These are phyloP conservation scores for Hypsibius dujardini DNA, from an alignment of 1,140 invertebrate genomes.

Conservation along the genomic window DNA sequence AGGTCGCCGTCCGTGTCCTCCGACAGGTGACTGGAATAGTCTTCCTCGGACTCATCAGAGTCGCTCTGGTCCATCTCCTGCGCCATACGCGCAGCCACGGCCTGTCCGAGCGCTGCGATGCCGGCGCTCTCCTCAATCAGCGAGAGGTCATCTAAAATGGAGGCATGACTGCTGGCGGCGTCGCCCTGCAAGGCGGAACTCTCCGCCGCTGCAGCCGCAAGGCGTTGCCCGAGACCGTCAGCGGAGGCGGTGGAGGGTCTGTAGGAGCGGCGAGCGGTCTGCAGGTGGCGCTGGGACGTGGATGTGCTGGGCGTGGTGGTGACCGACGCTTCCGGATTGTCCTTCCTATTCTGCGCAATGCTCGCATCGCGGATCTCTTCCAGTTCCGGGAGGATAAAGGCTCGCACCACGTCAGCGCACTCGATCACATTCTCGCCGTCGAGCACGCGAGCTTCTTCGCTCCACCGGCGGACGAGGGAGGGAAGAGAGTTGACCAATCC, in stretches of 20 bases:
- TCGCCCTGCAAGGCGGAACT: too few relatives aligned
- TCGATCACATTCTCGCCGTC: slow-evolving; percentile 67
- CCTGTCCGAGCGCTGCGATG: neutral
- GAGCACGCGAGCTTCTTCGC: slow-evolving; percentile 60
- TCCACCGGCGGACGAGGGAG: slow-evolving; percentile 59
- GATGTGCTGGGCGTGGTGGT: neutral
- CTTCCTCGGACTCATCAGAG: neutral
- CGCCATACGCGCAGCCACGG: neutral
- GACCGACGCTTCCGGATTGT: neutral
- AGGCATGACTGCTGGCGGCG: neutral
- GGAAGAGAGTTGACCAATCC: slow-evolving; percentile 35
- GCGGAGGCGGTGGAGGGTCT: neutral
- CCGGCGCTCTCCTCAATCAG: neutral
- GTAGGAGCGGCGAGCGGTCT: neutral
- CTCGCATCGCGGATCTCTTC: neutral
- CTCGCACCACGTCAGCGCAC: slow-evolving; percentile 32
- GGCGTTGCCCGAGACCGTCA: neutral
- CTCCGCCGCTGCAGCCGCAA: too few relatives aligned
- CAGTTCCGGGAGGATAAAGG: neutral
- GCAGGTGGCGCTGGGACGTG: neutral
- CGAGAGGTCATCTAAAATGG: slow-evolving; percentile 3
- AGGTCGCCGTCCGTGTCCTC: slow-evolving; percentile 7
- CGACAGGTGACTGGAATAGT: slow-evolving; percentile 10
- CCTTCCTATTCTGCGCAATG: neutral
- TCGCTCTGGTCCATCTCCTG: neutral